A percentile compares a stretch with the other conserved stretches of the same genome.
phyloP scores from a whole-genome alignment of 2,888 invertebrate species.

The Eupithecia dodoneata region DNA sequence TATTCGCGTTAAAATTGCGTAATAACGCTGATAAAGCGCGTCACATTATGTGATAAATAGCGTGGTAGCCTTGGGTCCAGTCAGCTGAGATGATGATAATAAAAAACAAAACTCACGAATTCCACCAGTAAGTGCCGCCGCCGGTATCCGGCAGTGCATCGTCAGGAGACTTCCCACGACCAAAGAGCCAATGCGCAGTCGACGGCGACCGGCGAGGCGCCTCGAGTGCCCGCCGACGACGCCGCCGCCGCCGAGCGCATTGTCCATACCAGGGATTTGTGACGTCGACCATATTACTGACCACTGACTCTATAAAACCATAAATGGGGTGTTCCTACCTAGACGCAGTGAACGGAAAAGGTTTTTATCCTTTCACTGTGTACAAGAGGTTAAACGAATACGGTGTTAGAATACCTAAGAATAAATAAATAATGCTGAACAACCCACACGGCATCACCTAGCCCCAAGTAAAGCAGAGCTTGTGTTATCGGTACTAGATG shows the following conservation, averaged over 20 bases:
- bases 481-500: too few species aligned
- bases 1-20: too few species aligned
- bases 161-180: conserved; percentile 64
- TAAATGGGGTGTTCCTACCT: background rate
- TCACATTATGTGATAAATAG: too few species aligned
- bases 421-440: too few species aligned
- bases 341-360: background rate
- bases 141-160: conserved; percentile 70
- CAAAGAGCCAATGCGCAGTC: conserved; percentile 64
- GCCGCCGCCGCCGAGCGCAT: conserved; percentile 53
- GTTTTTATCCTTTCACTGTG: too few species aligned
- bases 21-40: too few species aligned
- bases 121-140: conserved; percentile 68
- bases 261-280: conserved; percentile 68
- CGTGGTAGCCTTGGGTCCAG: background rate
- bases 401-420: background rate
- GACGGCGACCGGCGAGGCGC: conserved; percentile 58
- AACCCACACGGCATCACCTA: too few species aligned
- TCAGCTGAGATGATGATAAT: background rate
- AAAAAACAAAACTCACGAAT: conserved; percentile 58
- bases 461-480: too few species aligned
- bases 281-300: conserved; percentile 74
- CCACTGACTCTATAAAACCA: conserved; percentile 59
- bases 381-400: background rate
- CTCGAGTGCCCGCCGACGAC: conserved; percentile 6